These are phyloP conservation scores for Emydocephalus ijimae DNA, from an alignment of 2,113 vertebrate genomes.

Conservation along the genomic window DNA sequence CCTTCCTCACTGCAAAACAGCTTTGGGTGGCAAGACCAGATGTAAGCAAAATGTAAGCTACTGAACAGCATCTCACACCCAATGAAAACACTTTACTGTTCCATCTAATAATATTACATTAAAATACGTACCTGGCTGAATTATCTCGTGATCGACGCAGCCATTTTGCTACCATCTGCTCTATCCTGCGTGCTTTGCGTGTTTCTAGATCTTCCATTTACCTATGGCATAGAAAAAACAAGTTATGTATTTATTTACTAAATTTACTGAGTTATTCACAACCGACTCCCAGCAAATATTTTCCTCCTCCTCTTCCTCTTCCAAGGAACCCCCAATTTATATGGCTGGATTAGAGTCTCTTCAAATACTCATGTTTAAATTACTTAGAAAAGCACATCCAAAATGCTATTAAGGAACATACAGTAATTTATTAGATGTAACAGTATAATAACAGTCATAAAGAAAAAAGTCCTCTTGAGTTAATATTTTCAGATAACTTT, in stretches of 20 bases:
- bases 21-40: not conserved
- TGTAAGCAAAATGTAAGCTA: not conserved
- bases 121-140: slow-evolving; percentile 76
- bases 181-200: slow-evolving; percentile 84
- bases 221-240: slow-evolving; percentile 62
- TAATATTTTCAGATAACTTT: not conserved
- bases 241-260: not conserved
- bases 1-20: not conserved
- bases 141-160: slow-evolving; percentile 88
- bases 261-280: not conserved
- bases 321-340: not conserved
- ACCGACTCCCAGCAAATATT: not conserved
- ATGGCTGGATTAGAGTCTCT: not conserved
- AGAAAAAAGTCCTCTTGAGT: not conserved
- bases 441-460: not conserved
- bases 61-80: not conserved
- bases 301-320: not conserved
- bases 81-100: not conserved
- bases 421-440: not conserved
- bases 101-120: not conserved
- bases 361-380: not conserved
- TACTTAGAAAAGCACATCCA: not conserved
- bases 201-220: slow-evolving; percentile 97
- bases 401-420: not conserved
- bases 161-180: slow-evolving; percentile 95